Evolutionary conservation across 2,797 vertebrate genomes (phyloP).

Genomic region (Clarias fuscus): DNA sequence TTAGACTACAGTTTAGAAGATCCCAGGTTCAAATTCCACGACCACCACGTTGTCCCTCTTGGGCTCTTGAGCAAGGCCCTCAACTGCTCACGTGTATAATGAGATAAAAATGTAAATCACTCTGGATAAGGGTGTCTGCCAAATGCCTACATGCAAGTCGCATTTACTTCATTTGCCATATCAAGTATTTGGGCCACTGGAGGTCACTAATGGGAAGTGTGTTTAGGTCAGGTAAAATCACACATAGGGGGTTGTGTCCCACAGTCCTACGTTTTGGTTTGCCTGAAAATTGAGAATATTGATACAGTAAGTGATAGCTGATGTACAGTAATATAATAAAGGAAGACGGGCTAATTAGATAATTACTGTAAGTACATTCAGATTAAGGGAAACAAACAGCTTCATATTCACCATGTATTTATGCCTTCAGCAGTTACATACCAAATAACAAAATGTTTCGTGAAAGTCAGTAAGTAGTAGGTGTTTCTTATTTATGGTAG

Average conservation of each 20-base stretch:
- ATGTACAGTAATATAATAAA: neutral
- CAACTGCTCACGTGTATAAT: no score
- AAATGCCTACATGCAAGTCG: no score
- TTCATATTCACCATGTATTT: neutral
- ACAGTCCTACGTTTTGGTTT: neutral
- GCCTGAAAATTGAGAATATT: neutral
- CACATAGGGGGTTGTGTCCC: neutral
- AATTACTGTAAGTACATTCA: neutral
- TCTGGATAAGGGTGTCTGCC: no score
- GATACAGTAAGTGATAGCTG: neutral
- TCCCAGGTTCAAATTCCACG: no score
- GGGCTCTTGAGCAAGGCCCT: no score
- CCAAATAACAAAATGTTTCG: neutral
- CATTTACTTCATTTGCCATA: neutral
- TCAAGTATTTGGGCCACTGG: slow-evolving; percentile 8
- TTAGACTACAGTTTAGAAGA: no score
- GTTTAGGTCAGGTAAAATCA: neutral
- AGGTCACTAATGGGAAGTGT: slow-evolving; percentile 21
- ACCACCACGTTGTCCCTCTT: no score
- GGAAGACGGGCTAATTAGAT: neutral
- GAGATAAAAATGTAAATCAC: no score
- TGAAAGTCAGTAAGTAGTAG: neutral
- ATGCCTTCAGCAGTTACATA: neutral
- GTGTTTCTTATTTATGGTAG: no score
- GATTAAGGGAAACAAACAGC: neutral